Evolutionary conservation across 2,888 invertebrate genomes (phyloP).

Genomic region (Lordiphosa andalusiaca): DNA sequence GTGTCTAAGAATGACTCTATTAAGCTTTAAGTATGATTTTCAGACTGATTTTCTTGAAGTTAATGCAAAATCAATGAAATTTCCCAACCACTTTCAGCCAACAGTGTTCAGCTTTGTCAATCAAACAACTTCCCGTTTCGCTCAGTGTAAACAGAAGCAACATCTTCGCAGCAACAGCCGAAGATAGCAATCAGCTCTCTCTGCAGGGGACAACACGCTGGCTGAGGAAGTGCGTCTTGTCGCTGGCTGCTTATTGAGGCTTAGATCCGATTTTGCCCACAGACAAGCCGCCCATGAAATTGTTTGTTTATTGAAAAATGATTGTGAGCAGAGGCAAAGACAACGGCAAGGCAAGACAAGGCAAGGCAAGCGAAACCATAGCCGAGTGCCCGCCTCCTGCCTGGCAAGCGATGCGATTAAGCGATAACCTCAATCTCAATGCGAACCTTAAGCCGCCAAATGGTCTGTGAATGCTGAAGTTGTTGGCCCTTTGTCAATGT

Average conservation of each 20-base stretch:
- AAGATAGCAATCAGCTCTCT: constrained; percentile 54
- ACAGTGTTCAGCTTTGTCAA: no score
- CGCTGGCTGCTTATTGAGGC: constrained; percentile 74
- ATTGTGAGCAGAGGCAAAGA: constrained; percentile 46
- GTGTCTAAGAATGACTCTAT: no score
- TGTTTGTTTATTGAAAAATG: constrained; percentile 76
- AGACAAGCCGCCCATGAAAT: constrained; percentile 74
- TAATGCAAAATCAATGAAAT: no score
- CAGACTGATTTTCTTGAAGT: no score
- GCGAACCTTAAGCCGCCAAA: constrained; percentile 72
- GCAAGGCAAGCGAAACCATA: no score
- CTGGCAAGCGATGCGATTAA: constrained; percentile 66
- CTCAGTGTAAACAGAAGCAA: constrained; percentile 47
- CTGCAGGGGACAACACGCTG: constrained; percentile 10
- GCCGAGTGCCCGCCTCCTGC: constrained; percentile 1
- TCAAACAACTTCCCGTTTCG: constrained; percentile 26
- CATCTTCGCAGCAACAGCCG: constrained; percentile 10
- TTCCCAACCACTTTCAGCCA: no score
- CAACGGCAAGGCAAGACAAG: constrained; percentile 5
- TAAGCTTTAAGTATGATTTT: no score
- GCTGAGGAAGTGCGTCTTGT: constrained; percentile 69
- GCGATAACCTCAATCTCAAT: constrained; percentile 65
- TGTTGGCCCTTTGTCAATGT: constrained; percentile 12
- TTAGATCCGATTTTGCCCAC: constrained; percentile 71
- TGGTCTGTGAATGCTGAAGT: constrained; percentile 70